phyloP scores from a whole-genome alignment of 2,797 vertebrate species.

The Vipera ursinii region DNA sequence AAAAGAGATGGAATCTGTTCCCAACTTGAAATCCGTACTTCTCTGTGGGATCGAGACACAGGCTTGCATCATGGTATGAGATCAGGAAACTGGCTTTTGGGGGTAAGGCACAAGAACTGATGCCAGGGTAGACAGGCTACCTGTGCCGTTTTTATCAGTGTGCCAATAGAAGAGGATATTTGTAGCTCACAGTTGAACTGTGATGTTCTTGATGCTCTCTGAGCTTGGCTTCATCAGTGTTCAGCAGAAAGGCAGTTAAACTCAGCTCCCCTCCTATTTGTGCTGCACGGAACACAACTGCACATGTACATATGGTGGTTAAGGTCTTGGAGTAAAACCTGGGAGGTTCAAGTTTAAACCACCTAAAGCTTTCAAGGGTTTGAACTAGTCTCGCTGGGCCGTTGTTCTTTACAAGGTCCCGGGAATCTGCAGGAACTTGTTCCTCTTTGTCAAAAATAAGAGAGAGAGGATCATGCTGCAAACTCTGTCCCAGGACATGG shows the following conservation, averaged over 20 bases:
- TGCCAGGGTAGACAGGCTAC: too few relatives aligned
- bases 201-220: background rate
- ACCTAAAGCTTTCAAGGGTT: background rate
- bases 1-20: conserved; percentile 47
- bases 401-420: background rate
- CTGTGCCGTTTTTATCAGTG: background rate
- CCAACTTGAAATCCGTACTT: conserved; percentile 77
- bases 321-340: background rate
- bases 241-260: background rate
- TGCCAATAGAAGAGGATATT: background rate
- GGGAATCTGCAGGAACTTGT: background rate
- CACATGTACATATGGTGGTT: background rate
- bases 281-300: background rate
- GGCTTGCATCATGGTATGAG: conserved; percentile 84
- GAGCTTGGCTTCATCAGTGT: background rate
- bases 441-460: background rate
- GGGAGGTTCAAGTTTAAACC: background rate
- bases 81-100: too few relatives aligned
- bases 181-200: background rate
- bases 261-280: background rate
- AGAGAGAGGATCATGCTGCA: background rate
- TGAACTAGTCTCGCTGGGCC: background rate
- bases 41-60: conserved; percentile 89
- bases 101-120: background rate
- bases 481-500: background rate